Percentiles rank a stretch among this genome's conserved stretches.
Evolutionary conservation across 2,797 vertebrate species (phyloP).

Genomic region (Petrocephalus sullivani): DNA sequence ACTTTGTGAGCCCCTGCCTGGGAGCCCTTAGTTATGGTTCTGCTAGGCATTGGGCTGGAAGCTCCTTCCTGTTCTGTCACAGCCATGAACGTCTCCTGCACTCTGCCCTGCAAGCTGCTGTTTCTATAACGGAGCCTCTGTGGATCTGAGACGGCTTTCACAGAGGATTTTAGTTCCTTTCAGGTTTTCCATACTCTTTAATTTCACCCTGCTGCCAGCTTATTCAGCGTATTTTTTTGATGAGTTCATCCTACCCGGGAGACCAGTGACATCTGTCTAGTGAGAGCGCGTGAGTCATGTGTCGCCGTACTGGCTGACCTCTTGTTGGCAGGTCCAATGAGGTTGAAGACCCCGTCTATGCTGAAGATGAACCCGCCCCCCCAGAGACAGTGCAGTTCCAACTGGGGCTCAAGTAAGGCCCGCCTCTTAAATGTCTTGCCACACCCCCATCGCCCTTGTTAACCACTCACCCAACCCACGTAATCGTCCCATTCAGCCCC

Average conservation of each 20-base stretch:
- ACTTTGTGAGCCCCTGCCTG: not conserved
- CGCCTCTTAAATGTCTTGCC: not conserved
- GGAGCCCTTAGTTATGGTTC: not conserved
- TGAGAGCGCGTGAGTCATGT: not conserved
- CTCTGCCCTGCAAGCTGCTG: no score
- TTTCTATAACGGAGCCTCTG: not conserved
- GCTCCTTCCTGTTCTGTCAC: not conserved
- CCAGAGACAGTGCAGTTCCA: slow-evolving; percentile 65
- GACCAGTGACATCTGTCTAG: not conserved
- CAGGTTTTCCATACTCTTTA: not conserved
- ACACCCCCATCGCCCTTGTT: not conserved
- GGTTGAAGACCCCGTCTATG: slow-evolving; percentile 51
- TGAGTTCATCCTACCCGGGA: not conserved
- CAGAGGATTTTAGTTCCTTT: not conserved
- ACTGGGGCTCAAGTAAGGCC: slow-evolving; percentile 60
- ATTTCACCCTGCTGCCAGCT: not conserved
- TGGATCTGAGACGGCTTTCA: not conserved
- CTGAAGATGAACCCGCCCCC: slow-evolving; percentile 52
- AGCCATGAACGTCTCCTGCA: not conserved
- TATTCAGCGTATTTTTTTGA: not conserved
- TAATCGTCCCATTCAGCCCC: not conserved
- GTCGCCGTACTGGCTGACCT: not conserved
- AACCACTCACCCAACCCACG: not conserved
- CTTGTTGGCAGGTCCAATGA: slow-evolving; percentile 55
- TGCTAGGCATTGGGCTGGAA: not conserved